Evolutionary conservation across 2,797 vertebrate species (phyloP), one percentile per base, ranked within the genome.

Genomic region (Alauda arvensis): DNA sequence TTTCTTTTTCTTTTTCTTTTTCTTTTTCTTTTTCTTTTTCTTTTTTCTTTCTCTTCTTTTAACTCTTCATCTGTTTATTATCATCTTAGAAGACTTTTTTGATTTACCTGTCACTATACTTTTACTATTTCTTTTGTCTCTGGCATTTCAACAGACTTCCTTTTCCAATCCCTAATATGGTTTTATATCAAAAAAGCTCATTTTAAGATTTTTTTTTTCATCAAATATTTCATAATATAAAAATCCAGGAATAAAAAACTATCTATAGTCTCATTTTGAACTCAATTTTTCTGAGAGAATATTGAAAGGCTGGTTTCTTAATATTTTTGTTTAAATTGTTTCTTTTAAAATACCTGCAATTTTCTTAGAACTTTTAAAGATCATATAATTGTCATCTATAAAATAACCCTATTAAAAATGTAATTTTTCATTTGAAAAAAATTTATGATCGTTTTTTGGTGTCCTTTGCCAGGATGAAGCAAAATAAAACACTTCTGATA

Each of bases 21-120:
- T 4, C 2, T 19, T 40, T 10, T 24, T 7, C 0, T 46, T n/a
- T 60, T 6, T 11, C 5, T 10, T 12, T 45, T 29, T 1, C 4
- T 10, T 48, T 3, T n/a, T 33, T 8, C 2, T 33, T 60, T 63
- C 5, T 37, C 6, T 25, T 31, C 1, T 37, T 34, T 49, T 14
- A 61, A 46, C 1, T 34, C 15, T 57, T 81, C 3, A 11, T 9
- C 4, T 63, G 4, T 15, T 75, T 71, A 25, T 48, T 53, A 42
- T 42, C 1, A 18, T 43, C 8, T 52, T 34, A 34, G 16, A 83
- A 61, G 9, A 18, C 1, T 42, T 39, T 83, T 39, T 43, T 46
- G 1, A 53, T 37, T 49, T 65, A 31, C 4, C 3, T 62, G 12
- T 72, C 10, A 31, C 4, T 9, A 10, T 31, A 67, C 1, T 56